These are phyloP conservation scores for Listronotus bonariensis DNA, from an alignment of 1,140 invertebrate genomes.

Conservation along the genomic window DNA sequence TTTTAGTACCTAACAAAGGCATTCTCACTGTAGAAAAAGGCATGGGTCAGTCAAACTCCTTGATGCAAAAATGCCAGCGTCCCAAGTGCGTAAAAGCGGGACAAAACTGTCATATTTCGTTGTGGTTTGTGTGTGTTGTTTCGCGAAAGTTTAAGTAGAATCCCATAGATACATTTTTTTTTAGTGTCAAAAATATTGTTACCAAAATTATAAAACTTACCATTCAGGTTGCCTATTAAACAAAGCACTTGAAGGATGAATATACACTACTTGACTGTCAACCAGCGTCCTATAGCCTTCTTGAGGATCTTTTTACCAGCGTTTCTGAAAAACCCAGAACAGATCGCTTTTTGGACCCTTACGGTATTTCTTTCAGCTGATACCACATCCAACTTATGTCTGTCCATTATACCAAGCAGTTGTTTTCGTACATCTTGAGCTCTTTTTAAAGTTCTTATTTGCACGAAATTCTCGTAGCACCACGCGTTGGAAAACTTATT, in stretches of 20 bases:
- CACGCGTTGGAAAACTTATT: slow-evolving; percentile 99
- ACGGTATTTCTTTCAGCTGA: slow-evolving; percentile 96
- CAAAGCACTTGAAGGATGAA: slow-evolving; percentile 96
- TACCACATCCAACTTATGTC: slow-evolving; percentile 96
- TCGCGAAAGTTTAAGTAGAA: too few species aligned
- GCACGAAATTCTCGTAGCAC: slow-evolving; percentile 99
- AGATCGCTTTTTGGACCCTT: slow-evolving; percentile 96
- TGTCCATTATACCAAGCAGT: slow-evolving; percentile 96
- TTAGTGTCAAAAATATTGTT: too few species aligned
- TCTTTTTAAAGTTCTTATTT: slow-evolving; percentile 93
- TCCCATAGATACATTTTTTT: too few species aligned
- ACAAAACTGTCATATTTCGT: too few species aligned
- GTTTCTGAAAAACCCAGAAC: slow-evolving; percentile 98
- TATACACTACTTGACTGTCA: slow-evolving; percentile 98
- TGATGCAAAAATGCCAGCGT: too few species aligned
- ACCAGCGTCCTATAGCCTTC: slow-evolving; percentile 98
- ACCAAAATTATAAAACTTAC: slow-evolving; percentile 58
- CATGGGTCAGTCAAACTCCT: too few species aligned
- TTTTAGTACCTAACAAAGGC: too few species aligned
- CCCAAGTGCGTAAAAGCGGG: too few species aligned
- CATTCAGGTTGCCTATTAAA: slow-evolving; percentile 99
- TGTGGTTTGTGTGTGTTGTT: too few species aligned
- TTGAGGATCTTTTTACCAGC: slow-evolving; percentile 99
- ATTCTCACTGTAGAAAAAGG: too few species aligned
- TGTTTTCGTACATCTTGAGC: slow-evolving; percentile 99